Conservation (phyloP, 2,113 vertebrate genomes). For the Hippocampus zosterae region DNA sequence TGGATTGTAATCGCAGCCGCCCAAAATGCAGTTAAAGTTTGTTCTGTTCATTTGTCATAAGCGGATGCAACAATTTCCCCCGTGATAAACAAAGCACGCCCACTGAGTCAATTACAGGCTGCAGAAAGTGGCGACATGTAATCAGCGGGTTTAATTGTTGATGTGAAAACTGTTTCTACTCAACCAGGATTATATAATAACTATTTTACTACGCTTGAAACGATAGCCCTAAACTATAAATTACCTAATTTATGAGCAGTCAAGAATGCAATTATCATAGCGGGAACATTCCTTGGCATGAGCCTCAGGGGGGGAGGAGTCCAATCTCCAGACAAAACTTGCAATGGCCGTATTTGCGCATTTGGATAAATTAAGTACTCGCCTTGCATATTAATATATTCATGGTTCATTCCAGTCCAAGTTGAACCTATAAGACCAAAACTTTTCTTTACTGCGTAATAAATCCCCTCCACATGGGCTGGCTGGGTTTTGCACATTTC, state of each 20-base stretch:
- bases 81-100: too few relatives aligned
- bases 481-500: too few relatives aligned
- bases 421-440: too few relatives aligned
- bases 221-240: not conserved
- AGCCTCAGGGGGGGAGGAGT: not conserved
- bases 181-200: not conserved
- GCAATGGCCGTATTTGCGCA: not conserved
- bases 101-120: not conserved
- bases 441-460: too few relatives aligned
- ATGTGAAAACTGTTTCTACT: not conserved
- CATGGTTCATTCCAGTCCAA: too few relatives aligned
- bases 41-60: too few relatives aligned
- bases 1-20: too few relatives aligned
- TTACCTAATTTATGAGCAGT: not conserved
- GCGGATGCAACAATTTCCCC: not conserved
- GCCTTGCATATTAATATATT: too few relatives aligned
- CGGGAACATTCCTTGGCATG: not conserved
- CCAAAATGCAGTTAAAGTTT: too few relatives aligned
- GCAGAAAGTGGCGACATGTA: not conserved
- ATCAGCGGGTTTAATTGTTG: not conserved
- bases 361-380: too few relatives aligned
- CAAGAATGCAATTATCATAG: not conserved
- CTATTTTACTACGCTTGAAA: not conserved
- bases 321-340: not conserved
- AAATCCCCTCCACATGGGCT: too few relatives aligned